These are phyloP conservation scores for Macroramphosus scolopax DNA, from an alignment of 2,797 vertebrate species.

Conservation along the genomic window DNA sequence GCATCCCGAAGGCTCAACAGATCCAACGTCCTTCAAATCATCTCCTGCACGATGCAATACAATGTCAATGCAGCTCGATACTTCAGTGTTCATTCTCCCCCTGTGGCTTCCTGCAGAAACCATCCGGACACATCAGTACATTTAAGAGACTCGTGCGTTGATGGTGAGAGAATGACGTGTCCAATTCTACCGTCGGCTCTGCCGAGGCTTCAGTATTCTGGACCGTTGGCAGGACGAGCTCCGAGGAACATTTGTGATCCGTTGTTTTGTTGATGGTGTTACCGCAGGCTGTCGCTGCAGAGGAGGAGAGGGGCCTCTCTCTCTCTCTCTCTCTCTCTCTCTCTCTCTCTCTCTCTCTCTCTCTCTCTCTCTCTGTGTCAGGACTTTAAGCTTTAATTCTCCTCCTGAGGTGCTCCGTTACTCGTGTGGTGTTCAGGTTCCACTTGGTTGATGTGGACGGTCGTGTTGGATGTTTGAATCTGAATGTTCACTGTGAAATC, in stretches of 20 bases:
- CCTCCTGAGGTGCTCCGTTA: no score
- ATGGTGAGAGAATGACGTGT: neutral
- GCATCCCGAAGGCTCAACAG: no score
- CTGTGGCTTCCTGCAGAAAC: neutral
- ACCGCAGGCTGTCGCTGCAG: slow-evolving; percentile 44
- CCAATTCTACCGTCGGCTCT: slow-evolving; percentile 17
- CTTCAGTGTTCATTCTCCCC: neutral
- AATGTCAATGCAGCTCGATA: neutral
- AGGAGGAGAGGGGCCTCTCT: slow-evolving; percentile 11
- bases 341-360: no score
- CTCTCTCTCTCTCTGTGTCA: no score
- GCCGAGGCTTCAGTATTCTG: slow-evolving; percentile 28
- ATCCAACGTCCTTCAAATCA: neutral
- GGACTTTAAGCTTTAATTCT: no score
- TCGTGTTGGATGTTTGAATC: no score
- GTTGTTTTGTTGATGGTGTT: slow-evolving; percentile 51
- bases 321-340: no score
- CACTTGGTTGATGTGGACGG: no score
- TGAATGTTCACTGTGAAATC: no score
- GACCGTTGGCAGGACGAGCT: slow-evolving; percentile 40
- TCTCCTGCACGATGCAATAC: neutral
- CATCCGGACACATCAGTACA: neutral
- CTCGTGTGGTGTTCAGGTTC: no score
- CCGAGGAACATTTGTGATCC: slow-evolving; percentile 36
- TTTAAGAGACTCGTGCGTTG: slow-evolving; percentile 7